Evolutionary conservation across 2,797 vertebrate species (phyloP).

Genomic region (Bucorvus abyssinicus): DNA sequence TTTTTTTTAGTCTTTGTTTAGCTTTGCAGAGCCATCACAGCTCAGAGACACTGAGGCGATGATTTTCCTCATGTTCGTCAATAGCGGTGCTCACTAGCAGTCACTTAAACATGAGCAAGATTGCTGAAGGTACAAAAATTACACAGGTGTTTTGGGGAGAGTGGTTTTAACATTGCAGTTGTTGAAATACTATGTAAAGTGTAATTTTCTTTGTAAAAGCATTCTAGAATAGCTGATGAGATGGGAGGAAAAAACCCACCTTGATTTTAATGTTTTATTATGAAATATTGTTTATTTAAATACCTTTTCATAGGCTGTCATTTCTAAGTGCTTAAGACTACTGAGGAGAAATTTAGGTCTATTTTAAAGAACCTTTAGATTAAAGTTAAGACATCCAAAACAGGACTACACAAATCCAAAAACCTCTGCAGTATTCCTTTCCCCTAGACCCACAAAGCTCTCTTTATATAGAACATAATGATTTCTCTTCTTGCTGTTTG

Average conservation of each 20-base stretch:
- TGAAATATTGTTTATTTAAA: background rate
- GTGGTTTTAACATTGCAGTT: background rate
- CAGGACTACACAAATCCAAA: background rate
- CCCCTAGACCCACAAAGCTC: background rate
- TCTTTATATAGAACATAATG: background rate
- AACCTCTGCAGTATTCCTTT: background rate
- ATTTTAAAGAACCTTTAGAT: background rate
- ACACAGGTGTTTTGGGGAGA: background rate
- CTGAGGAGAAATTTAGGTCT: background rate
- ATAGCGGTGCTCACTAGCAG: background rate
- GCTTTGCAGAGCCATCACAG: slow-evolving; percentile 26
- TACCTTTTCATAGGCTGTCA: too few species aligned
- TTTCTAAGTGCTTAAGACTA: background rate
- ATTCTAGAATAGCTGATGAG: background rate
- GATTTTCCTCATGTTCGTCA: slow-evolving; percentile 17
- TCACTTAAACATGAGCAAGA: slow-evolving; percentile 32
- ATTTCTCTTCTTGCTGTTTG: slow-evolving; percentile 43
- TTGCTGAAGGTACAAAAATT: slow-evolving; percentile 21
- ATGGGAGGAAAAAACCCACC: background rate
- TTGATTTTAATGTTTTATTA: background rate
- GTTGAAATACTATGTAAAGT: background rate
- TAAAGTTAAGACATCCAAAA: background rate
- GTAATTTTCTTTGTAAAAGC: background rate
- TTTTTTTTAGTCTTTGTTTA: slow-evolving; percentile 27
- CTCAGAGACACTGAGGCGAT: background rate